Evolutionary conservation across 2,797 vertebrate species (phyloP), one percentile per base, ranked within the genome.

Genomic region (Agapornis canus): DNA sequence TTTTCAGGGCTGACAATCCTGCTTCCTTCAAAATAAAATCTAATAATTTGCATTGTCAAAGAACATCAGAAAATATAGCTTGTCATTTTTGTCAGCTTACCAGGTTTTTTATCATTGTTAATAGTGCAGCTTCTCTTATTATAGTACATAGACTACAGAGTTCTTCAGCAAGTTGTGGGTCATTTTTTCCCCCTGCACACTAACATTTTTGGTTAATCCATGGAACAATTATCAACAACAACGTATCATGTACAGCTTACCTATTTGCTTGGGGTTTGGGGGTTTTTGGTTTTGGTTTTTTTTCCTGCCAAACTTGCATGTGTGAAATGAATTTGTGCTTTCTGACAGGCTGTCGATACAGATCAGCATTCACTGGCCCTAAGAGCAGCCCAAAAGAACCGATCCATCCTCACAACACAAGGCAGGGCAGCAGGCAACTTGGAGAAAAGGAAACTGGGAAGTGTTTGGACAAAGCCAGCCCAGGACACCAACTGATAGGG

Each of bases 81-180:
- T 90, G 80, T 90, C 86, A 90, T 79, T 94, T 96, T 86, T 90
- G 81, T 94, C 95, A 94, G 22, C 43, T 71, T 93, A 59, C 4
- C 7, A 10, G 3, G 2, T 9, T 79, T 86, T 94, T 90, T 72
- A 22, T 78, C 20, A 47, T 49, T 86, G 59, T 9, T 68, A 85
- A 57, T 43, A 66, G 15, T 48, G 54, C 47, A n/a, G 9, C 52
- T 92, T 81, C 59, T 88, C n/a, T 71, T 71, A 49, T 42, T 59
- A 5, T 37, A 40, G 51, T 68, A 54, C 22, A 89, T 85, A 61
- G 27, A 54, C 26, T 63, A 51, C 8, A 20, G 61, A 66, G 31
- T 59, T 69, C 27, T 71, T 82, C 56, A 79, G 22, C 39, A 84
- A 73, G 8, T 43, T 82, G 79, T n/a, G 40, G 10, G 22, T 43